phyloP scores from a whole-genome alignment of 2,113 vertebrate species.

The Heloderma charlesbogerti region DNA sequence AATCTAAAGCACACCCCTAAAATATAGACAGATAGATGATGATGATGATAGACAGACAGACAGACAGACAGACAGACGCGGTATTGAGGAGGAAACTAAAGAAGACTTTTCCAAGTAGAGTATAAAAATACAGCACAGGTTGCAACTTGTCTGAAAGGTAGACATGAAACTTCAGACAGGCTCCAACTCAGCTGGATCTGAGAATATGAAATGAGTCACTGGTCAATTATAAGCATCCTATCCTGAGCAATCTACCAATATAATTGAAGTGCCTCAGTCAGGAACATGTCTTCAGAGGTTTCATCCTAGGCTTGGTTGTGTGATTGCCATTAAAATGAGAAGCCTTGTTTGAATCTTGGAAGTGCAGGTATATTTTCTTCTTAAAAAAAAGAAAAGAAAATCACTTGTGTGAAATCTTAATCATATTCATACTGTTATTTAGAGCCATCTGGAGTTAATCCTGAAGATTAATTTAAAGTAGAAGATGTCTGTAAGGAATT shows the following conservation, averaged over 20 bases:
- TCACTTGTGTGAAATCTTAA: constrained; percentile 23
- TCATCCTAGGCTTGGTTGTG: background rate
- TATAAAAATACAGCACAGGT: constrained; percentile 65
- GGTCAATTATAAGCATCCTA: constrained; percentile 38
- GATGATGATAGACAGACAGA: no score
- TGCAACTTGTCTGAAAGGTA: constrained; percentile 59
- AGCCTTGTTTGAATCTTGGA: background rate
- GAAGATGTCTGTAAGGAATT: constrained; percentile 26
- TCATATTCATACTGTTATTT: constrained; percentile 37
- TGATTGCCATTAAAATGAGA: constrained; percentile 40
- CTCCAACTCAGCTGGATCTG: constrained; percentile 49
- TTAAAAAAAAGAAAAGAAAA: background rate
- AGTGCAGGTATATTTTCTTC: background rate
- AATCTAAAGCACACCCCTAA: no score
- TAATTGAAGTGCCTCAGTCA: constrained; percentile 3
- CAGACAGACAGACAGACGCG: background rate
- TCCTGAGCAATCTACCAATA: constrained; percentile 34
- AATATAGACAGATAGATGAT: no score
- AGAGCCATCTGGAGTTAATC: constrained; percentile 40
- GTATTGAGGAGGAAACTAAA: constrained; percentile 59
- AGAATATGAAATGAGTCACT: constrained; percentile 52
- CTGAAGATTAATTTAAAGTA: constrained; percentile 28
- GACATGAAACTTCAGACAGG: constrained; percentile 31
- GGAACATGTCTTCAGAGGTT: constrained; percentile 10
- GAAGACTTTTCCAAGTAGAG: constrained; percentile 58